Percentiles rank a stretch among this genome's conserved stretches.
phyloP scores from a whole-genome alignment of 1,140 invertebrate species.

The Bactericera cockerelli region DNA sequence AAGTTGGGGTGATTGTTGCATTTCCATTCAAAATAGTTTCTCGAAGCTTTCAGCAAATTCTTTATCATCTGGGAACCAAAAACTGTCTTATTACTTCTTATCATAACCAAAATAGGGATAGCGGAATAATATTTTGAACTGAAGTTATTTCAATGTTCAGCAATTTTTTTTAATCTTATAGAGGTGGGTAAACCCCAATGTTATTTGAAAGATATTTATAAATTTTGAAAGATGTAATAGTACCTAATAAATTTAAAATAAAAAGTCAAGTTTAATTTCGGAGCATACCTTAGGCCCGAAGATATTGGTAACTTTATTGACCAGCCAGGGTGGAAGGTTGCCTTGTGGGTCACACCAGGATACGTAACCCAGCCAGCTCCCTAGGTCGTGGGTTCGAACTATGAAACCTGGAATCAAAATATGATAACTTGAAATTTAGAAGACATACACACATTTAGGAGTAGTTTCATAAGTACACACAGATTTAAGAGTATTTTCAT shows the following conservation, averaged over 20 bases:
- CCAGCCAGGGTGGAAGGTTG: conserved; percentile 71
- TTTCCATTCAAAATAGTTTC: conserved; percentile 67
- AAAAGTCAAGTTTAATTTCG: too few relatives aligned
- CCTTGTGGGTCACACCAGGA: conserved; percentile 56
- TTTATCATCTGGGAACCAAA: conserved; percentile 22
- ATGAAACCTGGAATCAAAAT: conserved; percentile 24
- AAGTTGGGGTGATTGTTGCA: conserved; percentile 49
- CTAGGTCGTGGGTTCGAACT: conserved; percentile 17
- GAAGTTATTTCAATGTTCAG: too few relatives aligned
- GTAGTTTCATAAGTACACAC: too few relatives aligned
- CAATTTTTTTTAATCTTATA: too few relatives aligned
- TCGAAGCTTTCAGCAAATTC: conserved; percentile 59
- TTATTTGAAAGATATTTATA: too few relatives aligned
- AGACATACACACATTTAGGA: too few relatives aligned
- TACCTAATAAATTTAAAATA: too few relatives aligned
- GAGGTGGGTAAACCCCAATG: too few relatives aligned
- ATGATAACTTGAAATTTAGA: too few relatives aligned
- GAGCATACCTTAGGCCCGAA: conserved; percentile 62
- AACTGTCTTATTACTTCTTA: neutral
- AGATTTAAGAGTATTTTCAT: too few relatives aligned
- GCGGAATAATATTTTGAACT: neutral
- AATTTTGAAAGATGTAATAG: too few relatives aligned
- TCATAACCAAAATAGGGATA: neutral
- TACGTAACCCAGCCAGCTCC: conserved; percentile 21
- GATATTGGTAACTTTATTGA: conserved; percentile 75